Percentiles rank a stretch among this genome's conserved stretches.
These are phyloP conservation scores for Stratiolaelaps scimitus DNA, from an alignment of 1,140 invertebrate species.

Conservation along the genomic window DNA sequence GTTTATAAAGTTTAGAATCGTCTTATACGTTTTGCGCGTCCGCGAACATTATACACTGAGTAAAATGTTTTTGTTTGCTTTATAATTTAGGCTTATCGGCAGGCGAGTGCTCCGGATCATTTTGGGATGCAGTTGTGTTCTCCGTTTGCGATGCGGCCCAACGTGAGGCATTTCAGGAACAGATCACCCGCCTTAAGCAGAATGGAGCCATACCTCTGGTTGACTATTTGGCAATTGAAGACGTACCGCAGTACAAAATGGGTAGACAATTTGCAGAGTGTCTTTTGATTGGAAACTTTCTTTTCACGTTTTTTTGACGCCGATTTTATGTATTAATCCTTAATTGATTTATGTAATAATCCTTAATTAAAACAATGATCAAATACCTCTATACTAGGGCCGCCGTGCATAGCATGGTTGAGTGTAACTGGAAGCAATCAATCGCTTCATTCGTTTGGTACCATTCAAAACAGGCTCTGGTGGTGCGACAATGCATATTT, in stretches of 20 bases:
- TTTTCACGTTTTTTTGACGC: too few species aligned
- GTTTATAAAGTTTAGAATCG: too few species aligned
- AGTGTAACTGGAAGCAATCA: too few species aligned
- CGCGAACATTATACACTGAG: too few species aligned
- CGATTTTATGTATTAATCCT: not conserved
- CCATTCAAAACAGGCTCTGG: conserved; percentile 41
- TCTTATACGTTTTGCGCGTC: too few species aligned
- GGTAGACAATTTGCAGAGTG: not conserved
- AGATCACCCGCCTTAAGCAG: not conserved
- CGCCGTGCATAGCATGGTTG: too few species aligned
- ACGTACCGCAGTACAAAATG: conserved; percentile 8
- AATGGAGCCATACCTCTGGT: not conserved
- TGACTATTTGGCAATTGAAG: conserved; percentile 18
- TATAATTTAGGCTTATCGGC: not conserved
- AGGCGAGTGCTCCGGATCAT: not conserved
- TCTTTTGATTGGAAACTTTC: too few species aligned
- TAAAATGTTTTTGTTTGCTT: too few species aligned
- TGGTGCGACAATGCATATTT: conserved; percentile 42
- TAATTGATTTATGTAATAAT: too few species aligned
- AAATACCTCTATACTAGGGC: too few species aligned
- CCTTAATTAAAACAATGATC: too few species aligned
- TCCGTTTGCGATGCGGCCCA: conserved; percentile 11
- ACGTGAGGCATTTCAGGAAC: not conserved
- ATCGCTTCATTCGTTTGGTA: too few species aligned
- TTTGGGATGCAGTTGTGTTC: conserved; percentile 23